These are phyloP conservation scores for Tapera naevia DNA, from an alignment of 2,797 vertebrate species.

Conservation along the genomic window DNA sequence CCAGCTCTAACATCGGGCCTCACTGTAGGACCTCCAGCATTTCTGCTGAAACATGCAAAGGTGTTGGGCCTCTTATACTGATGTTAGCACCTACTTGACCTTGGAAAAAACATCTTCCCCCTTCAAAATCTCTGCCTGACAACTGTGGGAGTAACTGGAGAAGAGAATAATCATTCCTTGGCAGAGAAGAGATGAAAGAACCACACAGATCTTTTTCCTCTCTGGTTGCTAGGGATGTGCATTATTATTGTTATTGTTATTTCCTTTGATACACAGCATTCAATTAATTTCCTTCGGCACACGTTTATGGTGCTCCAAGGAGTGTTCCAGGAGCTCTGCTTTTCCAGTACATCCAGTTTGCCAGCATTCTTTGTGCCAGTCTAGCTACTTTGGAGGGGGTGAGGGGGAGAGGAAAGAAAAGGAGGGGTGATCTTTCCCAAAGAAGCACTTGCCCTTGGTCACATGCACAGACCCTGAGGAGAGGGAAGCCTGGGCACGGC, in stretches of 20 bases:
- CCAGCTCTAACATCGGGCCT: rapidly evolving
- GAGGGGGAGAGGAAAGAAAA: not conserved
- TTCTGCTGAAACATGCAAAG: rapidly evolving
- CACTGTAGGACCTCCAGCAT: not conserved
- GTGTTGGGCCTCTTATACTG: not conserved
- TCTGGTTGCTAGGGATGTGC: conserved; percentile 30
- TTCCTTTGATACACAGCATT: conserved; percentile 39
- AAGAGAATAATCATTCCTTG: conserved; percentile 10
- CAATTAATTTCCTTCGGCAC: conserved; percentile 60
- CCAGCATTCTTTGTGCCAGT: conserved; percentile 17
- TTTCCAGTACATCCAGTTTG: not conserved
- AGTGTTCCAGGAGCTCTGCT: not conserved
- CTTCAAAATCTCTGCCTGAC: not conserved
- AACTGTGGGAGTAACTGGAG: not conserved
- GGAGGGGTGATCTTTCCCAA: not conserved
- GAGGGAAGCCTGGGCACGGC: not conserved
- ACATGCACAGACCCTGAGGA: not conserved
- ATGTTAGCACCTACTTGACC: not conserved
- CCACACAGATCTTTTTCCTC: not conserved
- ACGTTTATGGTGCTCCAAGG: not conserved
- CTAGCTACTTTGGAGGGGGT: not conserved
- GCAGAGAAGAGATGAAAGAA: not conserved
- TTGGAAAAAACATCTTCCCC: not conserved
- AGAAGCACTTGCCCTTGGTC: not conserved
- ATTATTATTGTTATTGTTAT: conserved; percentile 53